These are phyloP conservation scores for Delphinapterus leucas DNA, from an alignment of 2,113 vertebrate species.

Conservation along the genomic window DNA sequence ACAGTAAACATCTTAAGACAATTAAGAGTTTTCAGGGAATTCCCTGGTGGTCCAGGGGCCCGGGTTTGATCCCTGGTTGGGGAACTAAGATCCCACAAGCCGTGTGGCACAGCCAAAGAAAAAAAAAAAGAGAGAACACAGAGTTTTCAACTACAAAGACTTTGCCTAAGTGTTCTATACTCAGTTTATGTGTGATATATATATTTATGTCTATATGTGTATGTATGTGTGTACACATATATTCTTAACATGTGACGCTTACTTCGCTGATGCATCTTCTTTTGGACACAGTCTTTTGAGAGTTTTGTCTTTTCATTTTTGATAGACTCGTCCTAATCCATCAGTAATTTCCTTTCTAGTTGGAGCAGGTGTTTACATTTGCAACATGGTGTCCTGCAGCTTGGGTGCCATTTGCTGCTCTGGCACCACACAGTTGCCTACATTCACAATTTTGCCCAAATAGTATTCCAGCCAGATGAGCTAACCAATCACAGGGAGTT, in stretches of 20 bases:
- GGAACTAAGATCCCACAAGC: too few species aligned
- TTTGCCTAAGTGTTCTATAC: not conserved
- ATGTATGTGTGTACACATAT: not conserved
- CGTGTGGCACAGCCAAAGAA: too few species aligned
- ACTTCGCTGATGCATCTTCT: not conserved
- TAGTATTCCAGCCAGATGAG: conserved; percentile 34
- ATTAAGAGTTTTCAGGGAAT: not conserved
- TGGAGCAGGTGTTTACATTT: not conserved
- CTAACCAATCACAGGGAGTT: not conserved
- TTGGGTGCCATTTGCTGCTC: not conserved
- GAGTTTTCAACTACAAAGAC: not conserved
- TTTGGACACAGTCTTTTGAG: not conserved
- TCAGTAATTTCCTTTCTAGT: not conserved
- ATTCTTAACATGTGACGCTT: not conserved
- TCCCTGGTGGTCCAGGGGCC: too few species aligned
- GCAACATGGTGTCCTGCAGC: not conserved
- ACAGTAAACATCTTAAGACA: not conserved
- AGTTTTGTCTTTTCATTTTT: not conserved
- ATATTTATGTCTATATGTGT: not conserved
- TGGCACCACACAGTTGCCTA: not conserved
- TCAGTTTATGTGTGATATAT: not conserved
- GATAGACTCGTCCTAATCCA: not conserved
- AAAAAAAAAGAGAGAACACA: too few species aligned
- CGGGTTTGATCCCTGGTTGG: too few species aligned
- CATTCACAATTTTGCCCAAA: not conserved